Evolutionary conservation across 2,797 vertebrate genomes (phyloP), one percentile per base, ranked within the genome.

Genomic region (Pseudochirops cupreus): DNA sequence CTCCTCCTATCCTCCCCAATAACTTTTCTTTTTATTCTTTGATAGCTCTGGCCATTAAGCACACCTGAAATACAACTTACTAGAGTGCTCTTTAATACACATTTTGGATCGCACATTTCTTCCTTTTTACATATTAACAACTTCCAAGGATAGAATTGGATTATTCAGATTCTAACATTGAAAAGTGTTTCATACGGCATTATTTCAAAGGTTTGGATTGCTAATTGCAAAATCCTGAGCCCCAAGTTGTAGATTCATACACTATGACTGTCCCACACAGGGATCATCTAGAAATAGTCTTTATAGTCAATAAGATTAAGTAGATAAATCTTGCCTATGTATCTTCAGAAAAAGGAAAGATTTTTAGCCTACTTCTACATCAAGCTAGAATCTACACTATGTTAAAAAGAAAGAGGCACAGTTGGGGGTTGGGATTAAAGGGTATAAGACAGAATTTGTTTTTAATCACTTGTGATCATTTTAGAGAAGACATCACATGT

Each of bases 81-180:
- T 13, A 56, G 31, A 56, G 56, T 93, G 92, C 95, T 95, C 56
- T 56, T 95, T 93, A 93, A 97, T 96, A 94, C 11, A 90, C 89
- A 54, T 94, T 96, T 89, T 95, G 58, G 39, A 55, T 94, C 53
- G 26, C 1, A 90, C 53, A 52, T 54, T 90, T 31, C 50, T 54
- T 52, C 26, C 50, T 28, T 54, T 90, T 39, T 82, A 82, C 39
- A 82, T 82, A 53, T 33, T 16, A 31, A 54, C 11, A 90, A 91
- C 52, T 97, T 96, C 94, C 94, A 94, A 95, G 50, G 54, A 87
- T 90, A 56, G 46, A 95, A 94, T 92, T 95, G 97, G 91, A 96
- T 96, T 96, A 82, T 91, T 95, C 91, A 54, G 96, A 95, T 97
- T 95, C 91, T 97, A 95, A 97, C 95, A 97, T 93, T 96, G 96